These are phyloP conservation scores for Rallus limicola DNA, from an alignment of 2,113 vertebrate species.

Conservation along the genomic window DNA sequence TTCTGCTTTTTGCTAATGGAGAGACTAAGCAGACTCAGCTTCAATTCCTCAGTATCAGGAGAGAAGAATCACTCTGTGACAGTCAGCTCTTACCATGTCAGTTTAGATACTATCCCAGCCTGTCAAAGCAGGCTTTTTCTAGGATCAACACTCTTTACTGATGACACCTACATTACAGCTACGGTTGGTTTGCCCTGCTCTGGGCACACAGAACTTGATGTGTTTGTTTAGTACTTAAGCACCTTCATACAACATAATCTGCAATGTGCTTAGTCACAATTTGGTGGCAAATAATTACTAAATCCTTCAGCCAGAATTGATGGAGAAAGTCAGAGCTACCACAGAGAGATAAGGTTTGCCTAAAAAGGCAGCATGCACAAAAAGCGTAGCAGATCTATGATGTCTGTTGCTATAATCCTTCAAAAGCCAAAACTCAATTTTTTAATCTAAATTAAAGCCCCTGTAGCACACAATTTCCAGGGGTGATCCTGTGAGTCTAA, in stretches of 20 bases:
- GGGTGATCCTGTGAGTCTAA: neutral
- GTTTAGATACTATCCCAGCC: neutral
- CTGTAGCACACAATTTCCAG: neutral
- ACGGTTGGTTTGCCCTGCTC: neutral
- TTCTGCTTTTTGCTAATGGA: neutral
- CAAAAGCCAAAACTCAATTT: neutral
- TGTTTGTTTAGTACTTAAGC: neutral
- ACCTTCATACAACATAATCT: neutral
- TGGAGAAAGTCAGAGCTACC: neutral
- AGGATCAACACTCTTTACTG: neutral
- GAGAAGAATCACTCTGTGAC: neutral
- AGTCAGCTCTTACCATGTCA: neutral
- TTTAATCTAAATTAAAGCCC: neutral
- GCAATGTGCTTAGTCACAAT: neutral
- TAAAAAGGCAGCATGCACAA: neutral
- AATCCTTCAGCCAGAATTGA: neutral
- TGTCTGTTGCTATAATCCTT: neutral
- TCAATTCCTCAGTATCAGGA: neutral
- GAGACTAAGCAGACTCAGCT: neutral
- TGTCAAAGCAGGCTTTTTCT: neutral
- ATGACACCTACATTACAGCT: neutral
- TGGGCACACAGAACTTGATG: neutral
- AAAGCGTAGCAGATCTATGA: neutral
- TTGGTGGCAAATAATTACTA: neutral
- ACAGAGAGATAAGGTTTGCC: neutral